These are phyloP conservation scores for Apostichopus californicus DNA, from an alignment of 35 echinoderm and acorn worm genomes.

Conservation along the genomic window DNA sequence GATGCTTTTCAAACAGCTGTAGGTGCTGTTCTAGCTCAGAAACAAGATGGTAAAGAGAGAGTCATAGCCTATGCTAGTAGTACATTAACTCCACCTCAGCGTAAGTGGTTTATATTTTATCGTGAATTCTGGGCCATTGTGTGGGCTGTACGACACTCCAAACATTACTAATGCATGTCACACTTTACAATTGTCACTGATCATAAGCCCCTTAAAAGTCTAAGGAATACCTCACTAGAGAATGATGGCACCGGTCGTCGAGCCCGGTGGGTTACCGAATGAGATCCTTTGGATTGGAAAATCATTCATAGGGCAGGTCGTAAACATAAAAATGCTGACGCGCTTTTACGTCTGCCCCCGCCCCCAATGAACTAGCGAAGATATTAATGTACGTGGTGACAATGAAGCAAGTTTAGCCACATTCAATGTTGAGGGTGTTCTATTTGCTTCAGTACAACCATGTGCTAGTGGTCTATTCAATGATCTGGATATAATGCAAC, in stretches of 20 bases:
- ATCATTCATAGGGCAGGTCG: constrained; percentile 32
- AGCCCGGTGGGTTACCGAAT: constrained; percentile 32
- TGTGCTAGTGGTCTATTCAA: no score
- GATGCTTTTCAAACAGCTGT: constrained; percentile 48
- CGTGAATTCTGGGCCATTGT: constrained; percentile 52
- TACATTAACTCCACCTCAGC: not conserved
- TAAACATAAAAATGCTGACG: constrained; percentile 40
- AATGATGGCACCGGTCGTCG: constrained; percentile 45
- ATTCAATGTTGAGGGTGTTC: no score
- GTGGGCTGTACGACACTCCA: constrained; percentile 41
- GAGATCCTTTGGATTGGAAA: constrained; percentile 46
- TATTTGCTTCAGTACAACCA: no score
- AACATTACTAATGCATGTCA: constrained; percentile 25
- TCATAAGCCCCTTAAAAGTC: constrained; percentile 39
- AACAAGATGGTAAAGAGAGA: constrained; percentile 55
- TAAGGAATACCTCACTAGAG: constrained; percentile 38
- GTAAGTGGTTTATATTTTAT: constrained; percentile 35
- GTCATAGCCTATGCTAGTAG: constrained; percentile 61
- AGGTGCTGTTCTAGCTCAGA: constrained; percentile 38
- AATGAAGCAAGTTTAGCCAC: not conserved
- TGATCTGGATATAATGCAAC: no score
- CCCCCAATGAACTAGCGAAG: no score
- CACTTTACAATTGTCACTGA: constrained; percentile 27
- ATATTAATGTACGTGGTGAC: no score
- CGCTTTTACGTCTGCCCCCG: constrained; percentile 1